Percentiles rank a stretch among this genome's conserved stretches.
phyloP scores from a whole-genome alignment of 2,113 vertebrate species.

The Cavia aperea region DNA sequence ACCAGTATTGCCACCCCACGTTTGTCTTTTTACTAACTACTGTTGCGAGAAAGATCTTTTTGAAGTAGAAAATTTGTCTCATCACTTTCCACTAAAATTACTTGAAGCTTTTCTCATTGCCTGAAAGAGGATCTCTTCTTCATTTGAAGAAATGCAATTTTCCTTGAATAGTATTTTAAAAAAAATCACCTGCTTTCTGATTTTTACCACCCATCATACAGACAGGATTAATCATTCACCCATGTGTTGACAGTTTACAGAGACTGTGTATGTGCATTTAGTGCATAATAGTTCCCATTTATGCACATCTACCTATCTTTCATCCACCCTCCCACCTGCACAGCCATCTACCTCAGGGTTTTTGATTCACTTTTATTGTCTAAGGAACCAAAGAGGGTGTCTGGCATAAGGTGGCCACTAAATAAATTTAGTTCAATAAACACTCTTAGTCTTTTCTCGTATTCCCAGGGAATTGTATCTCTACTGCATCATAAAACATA shows the following conservation, averaged over 20 bases:
- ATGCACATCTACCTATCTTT: neutral
- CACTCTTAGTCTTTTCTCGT: neutral
- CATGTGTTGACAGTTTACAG: neutral
- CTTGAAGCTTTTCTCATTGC: neutral
- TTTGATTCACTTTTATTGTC: conserved; percentile 32
- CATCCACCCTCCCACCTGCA: neutral
- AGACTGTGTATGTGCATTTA: neutral
- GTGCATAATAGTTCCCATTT: no score
- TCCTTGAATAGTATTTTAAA: neutral
- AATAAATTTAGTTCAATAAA: neutral
- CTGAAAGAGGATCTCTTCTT: neutral
- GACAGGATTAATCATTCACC: neutral
- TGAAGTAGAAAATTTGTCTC: neutral
- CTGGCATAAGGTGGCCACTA: neutral
- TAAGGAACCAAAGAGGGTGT: neutral
- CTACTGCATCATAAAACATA: neutral
- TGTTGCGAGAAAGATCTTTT: neutral
- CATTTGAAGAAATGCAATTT: neutral
- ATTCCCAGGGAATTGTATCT: neutral
- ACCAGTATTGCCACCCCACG: neutral
- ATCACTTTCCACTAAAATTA: neutral
- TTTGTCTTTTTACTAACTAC: neutral
- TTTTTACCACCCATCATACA: neutral
- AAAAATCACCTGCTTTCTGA: neutral
- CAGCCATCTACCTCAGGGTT: neutral